Evolutionary conservation across 2,113 vertebrate genomes (phyloP).

Genomic region (Psittacula cyanocephala): DNA sequence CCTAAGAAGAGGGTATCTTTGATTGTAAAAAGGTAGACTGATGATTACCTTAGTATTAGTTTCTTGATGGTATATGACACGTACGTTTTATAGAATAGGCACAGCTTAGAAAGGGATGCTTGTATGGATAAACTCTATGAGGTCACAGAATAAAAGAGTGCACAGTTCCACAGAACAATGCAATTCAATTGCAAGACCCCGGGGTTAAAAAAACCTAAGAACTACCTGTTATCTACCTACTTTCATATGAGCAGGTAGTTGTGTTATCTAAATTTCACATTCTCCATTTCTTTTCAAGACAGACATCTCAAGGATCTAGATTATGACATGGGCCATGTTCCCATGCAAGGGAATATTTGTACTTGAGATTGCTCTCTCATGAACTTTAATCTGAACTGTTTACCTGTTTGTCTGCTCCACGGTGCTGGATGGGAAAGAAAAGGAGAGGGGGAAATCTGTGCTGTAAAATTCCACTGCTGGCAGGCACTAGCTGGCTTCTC

Average conservation of each 20-base stretch:
- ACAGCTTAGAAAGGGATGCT: not conserved
- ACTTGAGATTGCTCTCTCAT: not conserved
- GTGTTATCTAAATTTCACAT: not conserved
- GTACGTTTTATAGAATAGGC: not conserved
- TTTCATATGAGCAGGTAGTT: not conserved
- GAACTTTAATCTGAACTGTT: not conserved
- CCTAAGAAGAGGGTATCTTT: not conserved
- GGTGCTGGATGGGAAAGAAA: not conserved
- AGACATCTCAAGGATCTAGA: not conserved
- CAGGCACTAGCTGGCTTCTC: not conserved
- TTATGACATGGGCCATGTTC: not conserved
- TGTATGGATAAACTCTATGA: not conserved
- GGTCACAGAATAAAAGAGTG: constrained; percentile 6
- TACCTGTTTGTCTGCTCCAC: not conserved
- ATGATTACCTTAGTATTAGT: constrained; percentile 1
- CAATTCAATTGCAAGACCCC: not conserved
- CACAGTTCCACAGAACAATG: not conserved
- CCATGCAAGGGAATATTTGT: not conserved
- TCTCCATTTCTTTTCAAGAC: not conserved
- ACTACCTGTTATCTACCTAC: not conserved
- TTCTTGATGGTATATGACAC: not conserved
- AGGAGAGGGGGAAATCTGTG: not conserved
- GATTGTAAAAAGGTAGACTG: not conserved
- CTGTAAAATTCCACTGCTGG: not conserved
- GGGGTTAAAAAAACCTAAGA: not conserved